Base-by-base conservation (phyloP, 2,113 vertebrate genomes). In the Falco punctatus region DNA sequence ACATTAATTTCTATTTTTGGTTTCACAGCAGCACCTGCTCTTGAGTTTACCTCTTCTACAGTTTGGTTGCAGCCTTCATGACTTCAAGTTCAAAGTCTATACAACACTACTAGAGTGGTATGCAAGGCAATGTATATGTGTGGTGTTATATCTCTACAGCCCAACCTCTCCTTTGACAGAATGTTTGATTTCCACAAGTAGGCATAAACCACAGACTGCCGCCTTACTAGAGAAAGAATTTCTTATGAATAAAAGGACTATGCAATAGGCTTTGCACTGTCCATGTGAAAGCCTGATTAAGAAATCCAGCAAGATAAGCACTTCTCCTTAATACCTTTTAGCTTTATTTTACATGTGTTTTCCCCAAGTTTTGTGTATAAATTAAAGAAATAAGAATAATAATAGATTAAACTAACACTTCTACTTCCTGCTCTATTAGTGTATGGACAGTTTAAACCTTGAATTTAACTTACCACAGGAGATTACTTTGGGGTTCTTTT, bases 1-100 rank as follows among this genome's bases (percentile, higher is more conserved):
- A 91, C 73, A 13, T 28, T 35, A 18, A 79, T 44, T 81, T 51
- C 84, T 95, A 89, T 85, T 94, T 96, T 95, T 95, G 92, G 89
- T 55, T 78, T 17, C 81, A 79, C 9, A 67, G 44, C 89, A 94
- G 93, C 95, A 94, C 91, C 91, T 91, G 91, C 14, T 93, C 71
- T 51, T 27, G 52, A 94, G 44, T 48, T 94, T 81, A 92, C 35
- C 91, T 89, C 65, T 65, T 51, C 28, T 35, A 20, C 23, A 81
- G 57, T 35, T 1, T 30, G 33, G 26, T 2, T 59, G 67, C 79
- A 94, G 69, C 19, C 64, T 84, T 72, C 0, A 0, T 33, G 81
- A 40, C 78, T 88, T 55, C 57, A 52, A 67, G 65, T 15, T 33
- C 73, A 61, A 88, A 94, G 38, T 44, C 89, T 35, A 38, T 8